Conservation (phyloP, 2,113 vertebrate genomes). For the Xenopus laevis region DNA sequence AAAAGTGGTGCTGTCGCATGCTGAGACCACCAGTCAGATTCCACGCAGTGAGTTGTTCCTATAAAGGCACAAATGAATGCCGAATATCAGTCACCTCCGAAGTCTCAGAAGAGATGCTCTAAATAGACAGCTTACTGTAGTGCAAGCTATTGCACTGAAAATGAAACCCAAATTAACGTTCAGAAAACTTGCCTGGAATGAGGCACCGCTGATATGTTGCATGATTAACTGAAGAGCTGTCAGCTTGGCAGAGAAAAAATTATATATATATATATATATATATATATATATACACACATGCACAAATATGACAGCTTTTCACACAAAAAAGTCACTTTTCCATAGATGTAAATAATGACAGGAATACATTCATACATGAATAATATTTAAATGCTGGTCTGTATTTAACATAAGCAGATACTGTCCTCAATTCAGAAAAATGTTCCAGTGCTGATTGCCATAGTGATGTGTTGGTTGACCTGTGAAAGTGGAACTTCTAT, state of each 20-base stretch:
- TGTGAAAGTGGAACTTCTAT: too few species aligned
- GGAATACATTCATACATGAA: too few species aligned
- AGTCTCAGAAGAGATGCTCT: conserved; percentile 1
- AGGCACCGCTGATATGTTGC: background rate
- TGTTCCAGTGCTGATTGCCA: too few species aligned
- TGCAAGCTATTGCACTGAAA: conserved; percentile 1
- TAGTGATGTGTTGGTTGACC: too few species aligned
- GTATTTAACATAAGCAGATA: too few species aligned
- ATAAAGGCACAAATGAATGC: background rate
- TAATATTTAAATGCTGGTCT: too few species aligned
- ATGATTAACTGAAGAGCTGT: background rate
- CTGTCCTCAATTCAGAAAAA: too few species aligned
- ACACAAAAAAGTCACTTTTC: too few species aligned
- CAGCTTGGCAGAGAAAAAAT: background rate
- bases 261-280: too few species aligned
- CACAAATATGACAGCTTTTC: too few species aligned
- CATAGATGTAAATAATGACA: too few species aligned
- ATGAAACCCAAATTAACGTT: background rate
- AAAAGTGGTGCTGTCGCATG: background rate
- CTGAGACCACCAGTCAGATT: background rate
- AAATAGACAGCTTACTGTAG: background rate
- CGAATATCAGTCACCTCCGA: background rate
- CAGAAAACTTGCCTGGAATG: background rate
- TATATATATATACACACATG: too few species aligned
- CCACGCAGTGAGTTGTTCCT: background rate